Evolutionary conservation across 2,113 vertebrate genomes (phyloP), one percentile per base, ranked within the genome.

Genomic region (Neofelis nebulosa): DNA sequence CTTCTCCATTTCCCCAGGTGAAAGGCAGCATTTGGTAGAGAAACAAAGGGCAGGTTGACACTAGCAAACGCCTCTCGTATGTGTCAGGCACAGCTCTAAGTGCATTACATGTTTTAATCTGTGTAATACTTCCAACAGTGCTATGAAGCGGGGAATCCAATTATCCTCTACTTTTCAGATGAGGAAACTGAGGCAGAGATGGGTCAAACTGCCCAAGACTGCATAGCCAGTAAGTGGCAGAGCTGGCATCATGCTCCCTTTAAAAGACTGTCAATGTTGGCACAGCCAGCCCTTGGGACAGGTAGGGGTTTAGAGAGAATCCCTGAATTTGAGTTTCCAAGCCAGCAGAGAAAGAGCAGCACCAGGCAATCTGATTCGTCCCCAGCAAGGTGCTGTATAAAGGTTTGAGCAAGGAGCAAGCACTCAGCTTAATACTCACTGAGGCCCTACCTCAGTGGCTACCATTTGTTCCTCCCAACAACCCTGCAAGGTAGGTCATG

Each of bases 251-350:
- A 2, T 33, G 48, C 38, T 93, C 25, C 4, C 7, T 71, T 63
- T 90, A 50, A 78, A 68, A 90, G 21, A 81, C 89, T 82, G 18
- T 50, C 23, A 48, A 1, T 33, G 1, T 84, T n/a, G 61, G 31
- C 74, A 79, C 36, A 89, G 19, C 25, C 21, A 55, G 63, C 29
- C 16, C 21, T 74, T 66, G 33, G 5, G 15, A 4, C 74, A 65
- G 50, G 73, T 50, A 61, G 21, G 8, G 45, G 16, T 84, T 61
- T 38, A 79, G 36, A 84, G 14, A 84, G 29, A 89, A 31, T 68
- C 74, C 71, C 63, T 63, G 15, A 87, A 52, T 73, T 63, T 82
- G 82, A 97, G 38, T 96, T 92, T 92, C 71, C 83, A 89, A 74
- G 11, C 61, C 29, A 83, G 38, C 48, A 89, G 55, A 69, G 69